phyloP scores from a whole-genome alignment of 2,888 invertebrate species.

The Lysandra coridon region DNA sequence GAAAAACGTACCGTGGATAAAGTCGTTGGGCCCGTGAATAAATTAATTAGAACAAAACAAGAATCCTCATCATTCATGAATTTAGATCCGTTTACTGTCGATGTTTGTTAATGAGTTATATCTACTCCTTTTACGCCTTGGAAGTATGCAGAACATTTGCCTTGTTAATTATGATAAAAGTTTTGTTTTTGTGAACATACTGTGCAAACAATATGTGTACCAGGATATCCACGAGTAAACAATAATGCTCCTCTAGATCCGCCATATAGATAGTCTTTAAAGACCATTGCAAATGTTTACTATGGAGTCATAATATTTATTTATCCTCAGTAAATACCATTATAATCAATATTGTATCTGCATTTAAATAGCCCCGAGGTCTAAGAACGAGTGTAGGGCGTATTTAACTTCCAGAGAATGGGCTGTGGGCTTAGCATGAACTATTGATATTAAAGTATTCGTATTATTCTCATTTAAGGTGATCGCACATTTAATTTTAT shows the following conservation, averaged over 20 bases:
- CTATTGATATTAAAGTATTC: too few relatives aligned
- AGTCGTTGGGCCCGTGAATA: neutral
- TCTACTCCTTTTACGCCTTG: neutral
- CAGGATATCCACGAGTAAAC: neutral
- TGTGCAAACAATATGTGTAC: neutral
- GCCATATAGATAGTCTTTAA: neutral
- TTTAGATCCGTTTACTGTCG: neutral
- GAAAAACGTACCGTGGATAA: too few relatives aligned
- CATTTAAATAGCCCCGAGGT: constrained; percentile 2
- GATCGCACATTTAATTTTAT: too few relatives aligned
- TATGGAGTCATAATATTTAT: constrained; percentile 23
- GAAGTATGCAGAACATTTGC: neutral
- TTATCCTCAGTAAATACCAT: neutral
- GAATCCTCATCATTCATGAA: neutral
- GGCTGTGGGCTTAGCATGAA: too few relatives aligned
- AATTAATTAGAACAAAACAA: neutral
- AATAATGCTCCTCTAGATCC: neutral
- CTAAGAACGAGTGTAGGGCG: neutral
- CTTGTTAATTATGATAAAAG: neutral
- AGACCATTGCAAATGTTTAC: constrained; percentile 26
- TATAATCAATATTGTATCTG: constrained; percentile 20
- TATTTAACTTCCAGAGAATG: neutral
- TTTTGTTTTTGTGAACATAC: neutral
- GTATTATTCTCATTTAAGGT: too few relatives aligned
- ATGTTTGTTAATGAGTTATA: neutral